Evolutionary conservation across 2,113 vertebrate genomes (phyloP), one percentile per base, ranked within the genome.

Genomic region (Orycteropus afer): DNA sequence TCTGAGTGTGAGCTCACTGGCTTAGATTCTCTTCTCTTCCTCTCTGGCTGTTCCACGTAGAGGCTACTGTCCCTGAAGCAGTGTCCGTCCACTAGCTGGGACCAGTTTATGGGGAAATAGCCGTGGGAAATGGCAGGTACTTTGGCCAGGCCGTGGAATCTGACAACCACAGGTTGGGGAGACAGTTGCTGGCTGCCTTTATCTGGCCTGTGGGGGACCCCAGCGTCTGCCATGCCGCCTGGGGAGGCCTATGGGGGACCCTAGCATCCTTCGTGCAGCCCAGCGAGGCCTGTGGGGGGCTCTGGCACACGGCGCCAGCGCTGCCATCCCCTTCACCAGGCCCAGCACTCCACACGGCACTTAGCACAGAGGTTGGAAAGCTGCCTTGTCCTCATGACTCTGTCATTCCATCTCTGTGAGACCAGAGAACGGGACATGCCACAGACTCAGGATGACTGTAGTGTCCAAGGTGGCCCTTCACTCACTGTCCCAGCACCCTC

Each of bases 291-390:
- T 22, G 4, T 18, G 17, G 29, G 67, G 55, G 5, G 8, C 45
- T 18, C n/a, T 49, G n/a, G n/a, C n/a, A n/a, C n/a, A n/a, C n/a
- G 7, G 51, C 25, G 5, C 81, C 45, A 3, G 14, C 7, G 0
- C 55, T 7, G 18, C 17, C 18, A 2, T 11, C 47, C 71, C 40
- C 20, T 0, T 6, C 8, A 18, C 15, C 45, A 5, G 47, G 45
- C 45, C 55, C 27, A 2, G 3, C 1, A 0, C 6, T 7, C 34
- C 12, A 1, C 1, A 2, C 1, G 1, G 22, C 7, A 53, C 51
- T 63, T 25, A 27, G 18, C n/a, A 0, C 53, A 3, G 0, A 27
- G 37, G 73, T 45, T 42, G 67, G 12, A 65, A 1, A 32, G 18
- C 45, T 23, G 4, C 69, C 86, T 22, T 7, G 0, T 63, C 18